Percentiles rank a stretch among this genome's conserved stretches.
phyloP scores from a whole-genome alignment of 2,888 invertebrate genomes.

The Eutolmus rufibarbis region DNA sequence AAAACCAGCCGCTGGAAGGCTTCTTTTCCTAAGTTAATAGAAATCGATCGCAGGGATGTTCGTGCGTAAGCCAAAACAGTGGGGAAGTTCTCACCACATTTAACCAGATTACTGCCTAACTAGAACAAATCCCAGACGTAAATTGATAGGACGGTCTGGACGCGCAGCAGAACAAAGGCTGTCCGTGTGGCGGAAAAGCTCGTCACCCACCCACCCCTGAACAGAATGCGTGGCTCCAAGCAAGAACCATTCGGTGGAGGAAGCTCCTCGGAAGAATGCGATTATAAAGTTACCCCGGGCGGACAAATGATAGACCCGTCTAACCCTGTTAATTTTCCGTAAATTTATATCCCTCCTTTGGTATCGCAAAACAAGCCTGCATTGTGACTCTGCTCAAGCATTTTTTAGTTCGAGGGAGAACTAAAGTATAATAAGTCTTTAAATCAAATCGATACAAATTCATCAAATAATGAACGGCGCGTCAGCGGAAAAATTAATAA shows the following conservation, averaged over 20 bases:
- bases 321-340: not conserved
- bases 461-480: not conserved
- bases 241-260: not conserved
- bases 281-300: not conserved
- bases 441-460: not conserved
- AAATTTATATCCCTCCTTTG: not conserved
- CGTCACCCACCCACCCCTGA: not conserved
- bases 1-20: not conserved
- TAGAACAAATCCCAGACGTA: slow-evolving; percentile 17
- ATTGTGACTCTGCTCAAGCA: not conserved
- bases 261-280: not conserved
- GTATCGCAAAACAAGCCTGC: not conserved
- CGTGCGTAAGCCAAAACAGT: slow-evolving; percentile 12
- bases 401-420: not conserved
- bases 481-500: too few species aligned
- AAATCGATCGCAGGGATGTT: slow-evolving; percentile 3
- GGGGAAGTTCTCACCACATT: slow-evolving; percentile 9
- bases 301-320: not conserved
- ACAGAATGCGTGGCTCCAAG: not conserved
- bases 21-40: slow-evolving; percentile 9
- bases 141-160: not conserved
- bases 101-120: slow-evolving; percentile 22
- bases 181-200: not conserved
- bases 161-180: not conserved
- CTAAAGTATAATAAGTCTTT: not conserved